Evolutionary conservation across 92 coral and sea anemone species (phyloP), one percentile per base, ranked within the genome.

Genomic region (Phenganax marumi): DNA sequence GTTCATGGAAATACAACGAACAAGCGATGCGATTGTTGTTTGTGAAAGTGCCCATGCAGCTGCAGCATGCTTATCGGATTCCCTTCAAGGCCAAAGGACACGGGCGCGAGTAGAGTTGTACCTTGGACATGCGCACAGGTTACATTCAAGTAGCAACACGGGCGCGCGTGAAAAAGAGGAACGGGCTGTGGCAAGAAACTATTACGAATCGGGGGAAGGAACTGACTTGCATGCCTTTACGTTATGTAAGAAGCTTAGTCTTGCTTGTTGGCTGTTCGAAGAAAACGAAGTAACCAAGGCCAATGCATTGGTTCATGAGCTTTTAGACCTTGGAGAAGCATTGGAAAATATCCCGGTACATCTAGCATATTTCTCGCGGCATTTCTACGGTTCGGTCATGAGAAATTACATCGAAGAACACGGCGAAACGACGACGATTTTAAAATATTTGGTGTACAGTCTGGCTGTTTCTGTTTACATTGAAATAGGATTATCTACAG

Each of bases 201-300:
- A 57, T 76, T 76, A 76, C 19, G 19, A 24, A 43, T 22, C 81
- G 10, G 79, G n/a, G 33, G 50, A 48, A 25, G 26, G 26, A 25
- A 76, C 8, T 10, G 70, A 64, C 47, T 64, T 64, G 43, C 70
- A 64, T 64, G 1, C 0, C 9, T 19, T 43, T 22, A 43, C 60
- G 17, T 25, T 52, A 18, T 24, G 49, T 16, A 52, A 12, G 24
- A 60, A 75, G 46, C 33, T 73, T 11, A 22, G 60, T 9, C 62
- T 52, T 75, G 80, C 80, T 19, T 18, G 16, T 49, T 75, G 60
- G 60, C 80, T 75, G 13, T 21, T 52, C 19, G 65, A 75, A 52
- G 65, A 75, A 25, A 48, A 48, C 46, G 65, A 60, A 53, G 5
- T 75, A n/a, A 16, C 43, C 9, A 49, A 76, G 47, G 81, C 81